These are phyloP conservation scores for Fragum sueziense DNA, from an alignment of 2,888 invertebrate species.

Conservation along the genomic window DNA sequence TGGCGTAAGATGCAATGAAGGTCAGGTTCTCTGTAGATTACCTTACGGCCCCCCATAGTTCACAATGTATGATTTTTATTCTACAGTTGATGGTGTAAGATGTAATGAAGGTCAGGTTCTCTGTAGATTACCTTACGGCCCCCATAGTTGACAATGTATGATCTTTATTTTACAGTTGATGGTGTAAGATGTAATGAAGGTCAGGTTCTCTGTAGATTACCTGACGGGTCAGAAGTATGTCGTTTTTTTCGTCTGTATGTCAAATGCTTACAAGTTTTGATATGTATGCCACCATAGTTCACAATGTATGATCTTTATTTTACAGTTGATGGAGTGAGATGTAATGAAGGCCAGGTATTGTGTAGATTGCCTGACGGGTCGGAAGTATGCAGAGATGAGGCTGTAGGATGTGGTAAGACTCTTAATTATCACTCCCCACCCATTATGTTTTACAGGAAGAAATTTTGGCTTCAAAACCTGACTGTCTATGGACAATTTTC, in stretches of 20 bases:
- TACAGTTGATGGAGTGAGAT: background rate
- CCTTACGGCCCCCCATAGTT: too few relatives aligned
- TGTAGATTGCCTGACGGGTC: conserved; percentile 47
- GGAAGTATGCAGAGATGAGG: conserved; percentile 29
- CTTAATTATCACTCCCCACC: too few relatives aligned
- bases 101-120: conserved; percentile 45
- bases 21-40: conserved; percentile 32
- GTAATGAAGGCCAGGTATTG: conserved; percentile 40
- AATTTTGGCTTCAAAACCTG: too few relatives aligned
- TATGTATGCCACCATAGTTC: too few relatives aligned
- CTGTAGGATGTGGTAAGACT: conserved; percentile 56
- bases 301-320: background rate
- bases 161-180: too few relatives aligned
- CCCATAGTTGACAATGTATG: too few relatives aligned
- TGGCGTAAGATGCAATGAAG: conserved; percentile 36
- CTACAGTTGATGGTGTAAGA: background rate
- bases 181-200: conserved; percentile 40
- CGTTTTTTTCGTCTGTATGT: too few relatives aligned
- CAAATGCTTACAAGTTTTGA: too few relatives aligned
- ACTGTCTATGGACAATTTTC: too few relatives aligned
- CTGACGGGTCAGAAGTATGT: conserved; percentile 41
- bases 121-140: conserved; percentile 45
- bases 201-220: conserved; percentile 29
- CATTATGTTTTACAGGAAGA: too few relatives aligned
- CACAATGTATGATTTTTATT: too few relatives aligned